Conservation (phyloP, 2,888 invertebrate genomes). For the Mermis nigrescens region DNA sequence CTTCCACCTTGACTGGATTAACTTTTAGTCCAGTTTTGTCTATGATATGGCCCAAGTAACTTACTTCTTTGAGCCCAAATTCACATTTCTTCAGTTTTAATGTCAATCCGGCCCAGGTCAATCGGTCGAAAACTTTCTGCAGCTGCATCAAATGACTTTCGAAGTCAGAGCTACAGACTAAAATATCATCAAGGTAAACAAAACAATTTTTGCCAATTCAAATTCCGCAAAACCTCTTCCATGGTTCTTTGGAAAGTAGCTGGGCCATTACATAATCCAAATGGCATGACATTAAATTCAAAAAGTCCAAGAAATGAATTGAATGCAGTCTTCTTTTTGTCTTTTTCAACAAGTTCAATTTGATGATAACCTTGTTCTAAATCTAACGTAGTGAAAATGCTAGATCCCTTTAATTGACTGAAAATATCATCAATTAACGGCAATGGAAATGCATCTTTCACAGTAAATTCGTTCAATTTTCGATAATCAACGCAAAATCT, state of each 20-base stretch:
- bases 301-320: constrained; percentile 15
- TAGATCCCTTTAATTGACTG: constrained; percentile 6
- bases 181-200: constrained; percentile 20
- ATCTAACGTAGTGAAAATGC: constrained; percentile 14
- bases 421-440: constrained; percentile 14
- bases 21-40: constrained; percentile 19
- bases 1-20: constrained; percentile 19
- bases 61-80: constrained; percentile 13
- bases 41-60: constrained; percentile 29
- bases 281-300: constrained; percentile 21
- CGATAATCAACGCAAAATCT: constrained; percentile 20
- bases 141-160: constrained; percentile 16
- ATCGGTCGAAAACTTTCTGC: constrained; percentile 13
- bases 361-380: constrained; percentile 15
- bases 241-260: constrained; percentile 20
- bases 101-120: constrained; percentile 12
- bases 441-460: constrained; percentile 14
- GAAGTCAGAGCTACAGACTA: constrained; percentile 16
- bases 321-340: constrained; percentile 19
- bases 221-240: constrained; percentile 15
- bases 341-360: constrained; percentile 13
- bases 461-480: constrained; percentile 15
- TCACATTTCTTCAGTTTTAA: constrained; percentile 24
- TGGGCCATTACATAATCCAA: constrained; percentile 19
- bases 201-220: constrained; percentile 16